phyloP scores from a whole-genome alignment of 2,888 invertebrate genomes.

The Plebejus argus region DNA sequence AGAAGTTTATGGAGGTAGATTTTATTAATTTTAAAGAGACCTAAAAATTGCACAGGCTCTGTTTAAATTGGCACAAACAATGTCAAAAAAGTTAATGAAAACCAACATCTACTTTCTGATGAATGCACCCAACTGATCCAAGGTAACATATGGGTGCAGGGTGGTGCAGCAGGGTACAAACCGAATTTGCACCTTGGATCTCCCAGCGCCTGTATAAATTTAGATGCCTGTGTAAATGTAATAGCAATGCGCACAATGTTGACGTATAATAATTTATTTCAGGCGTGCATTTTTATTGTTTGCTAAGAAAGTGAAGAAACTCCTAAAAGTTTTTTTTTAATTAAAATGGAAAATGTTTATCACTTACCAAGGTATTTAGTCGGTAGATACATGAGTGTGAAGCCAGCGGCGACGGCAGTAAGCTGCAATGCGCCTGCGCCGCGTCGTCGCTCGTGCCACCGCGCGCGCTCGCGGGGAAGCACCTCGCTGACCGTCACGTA shows the following conservation, averaged over 20 bases:
- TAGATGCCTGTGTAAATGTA: neutral
- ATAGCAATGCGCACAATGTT: neutral
- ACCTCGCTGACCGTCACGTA: slow-evolving; percentile 90
- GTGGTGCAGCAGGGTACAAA: neutral
- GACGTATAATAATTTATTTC: neutral
- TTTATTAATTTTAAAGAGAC: neutral
- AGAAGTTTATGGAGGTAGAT: neutral
- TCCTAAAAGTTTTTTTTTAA: too few relatives aligned
- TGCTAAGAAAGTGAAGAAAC: too few relatives aligned
- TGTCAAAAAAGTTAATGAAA: neutral
- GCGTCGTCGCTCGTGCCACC: slow-evolving; percentile 83
- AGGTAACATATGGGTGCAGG: neutral
- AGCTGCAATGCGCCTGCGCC: slow-evolving; percentile 84
- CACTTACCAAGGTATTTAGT: slow-evolving; percentile 81
- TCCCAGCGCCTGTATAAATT: neutral
- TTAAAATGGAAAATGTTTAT: neutral
- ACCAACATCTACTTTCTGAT: slow-evolving; percentile 8
- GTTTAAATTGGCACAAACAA: neutral
- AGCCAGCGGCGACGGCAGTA: slow-evolving; percentile 81
- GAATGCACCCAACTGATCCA: neutral
- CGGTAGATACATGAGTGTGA: slow-evolving; percentile 82
- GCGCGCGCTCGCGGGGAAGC: slow-evolving; percentile 86
- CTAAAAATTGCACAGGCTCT: too few relatives aligned
- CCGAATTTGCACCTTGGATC: neutral
- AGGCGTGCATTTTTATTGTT: too few relatives aligned